Evolutionary conservation across 2,113 vertebrate genomes (phyloP).

Genomic region (Morone saxatilis): DNA sequence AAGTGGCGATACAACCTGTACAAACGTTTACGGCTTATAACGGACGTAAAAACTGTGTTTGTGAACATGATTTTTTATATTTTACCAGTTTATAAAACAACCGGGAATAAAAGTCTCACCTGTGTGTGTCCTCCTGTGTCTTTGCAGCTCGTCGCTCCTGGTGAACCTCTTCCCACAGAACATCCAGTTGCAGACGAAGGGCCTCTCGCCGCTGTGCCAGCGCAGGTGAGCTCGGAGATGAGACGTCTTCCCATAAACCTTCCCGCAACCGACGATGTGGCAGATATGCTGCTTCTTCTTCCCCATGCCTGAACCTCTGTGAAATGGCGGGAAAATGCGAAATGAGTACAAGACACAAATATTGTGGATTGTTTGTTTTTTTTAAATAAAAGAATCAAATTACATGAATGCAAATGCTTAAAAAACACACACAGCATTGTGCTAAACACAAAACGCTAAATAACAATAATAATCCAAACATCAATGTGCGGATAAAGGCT

Average conservation of each 20-base stretch:
- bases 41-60: background rate
- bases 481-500: background rate
- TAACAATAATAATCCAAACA: background rate
- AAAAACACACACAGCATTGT: background rate
- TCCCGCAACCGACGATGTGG: slow-evolving; percentile 97
- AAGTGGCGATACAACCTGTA: too few species aligned
- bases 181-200: slow-evolving; percentile 98
- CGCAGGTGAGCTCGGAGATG: slow-evolving; percentile 97
- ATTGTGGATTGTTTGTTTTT: too few species aligned
- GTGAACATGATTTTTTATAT: background rate
- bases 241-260: slow-evolving; percentile 98
- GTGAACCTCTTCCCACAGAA: slow-evolving; percentile 99
- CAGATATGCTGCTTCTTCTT: slow-evolving; percentile 99
- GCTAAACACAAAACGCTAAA: too few species aligned
- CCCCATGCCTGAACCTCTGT: slow-evolving; percentile 94
- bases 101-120: slow-evolving; percentile 82
- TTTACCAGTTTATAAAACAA: background rate
- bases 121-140: slow-evolving; percentile 98
- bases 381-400: background rate
- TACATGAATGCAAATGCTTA: background rate
- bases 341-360: background rate
- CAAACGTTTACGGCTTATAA: too few species aligned
- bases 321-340: background rate
- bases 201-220: slow-evolving; percentile 98
- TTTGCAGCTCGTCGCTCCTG: slow-evolving; percentile 97